A percentile compares a stretch with the other conserved stretches of the same genome.
phyloP scores from a whole-genome alignment of 2,113 vertebrate genomes.

The Hypanus sabinus region DNA sequence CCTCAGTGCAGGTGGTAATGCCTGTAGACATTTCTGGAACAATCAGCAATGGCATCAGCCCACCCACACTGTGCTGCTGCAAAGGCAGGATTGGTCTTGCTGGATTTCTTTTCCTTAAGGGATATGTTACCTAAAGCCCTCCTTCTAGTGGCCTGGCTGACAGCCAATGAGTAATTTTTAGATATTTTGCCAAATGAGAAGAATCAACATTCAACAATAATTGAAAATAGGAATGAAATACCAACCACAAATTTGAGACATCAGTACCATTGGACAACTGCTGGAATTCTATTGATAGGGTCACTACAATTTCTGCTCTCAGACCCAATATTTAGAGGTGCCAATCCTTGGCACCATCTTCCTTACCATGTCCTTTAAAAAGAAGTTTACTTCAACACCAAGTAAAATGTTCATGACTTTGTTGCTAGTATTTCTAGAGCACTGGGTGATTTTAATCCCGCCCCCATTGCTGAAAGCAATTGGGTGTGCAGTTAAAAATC shows the following conservation, averaged over 20 bases:
- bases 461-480: not conserved
- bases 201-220: not conserved
- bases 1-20: not conserved
- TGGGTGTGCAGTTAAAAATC: not conserved
- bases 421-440: not conserved
- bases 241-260: not conserved
- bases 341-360: not conserved
- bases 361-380: not conserved
- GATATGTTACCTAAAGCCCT: not conserved
- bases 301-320: not conserved
- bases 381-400: not conserved
- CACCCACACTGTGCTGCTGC: not conserved
- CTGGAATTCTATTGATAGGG: not conserved
- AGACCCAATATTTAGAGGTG: not conserved
- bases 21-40: not conserved
- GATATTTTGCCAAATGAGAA: not conserved
- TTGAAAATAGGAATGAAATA: not conserved
- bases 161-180: not conserved
- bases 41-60: not conserved
- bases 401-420: not conserved
- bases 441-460: not conserved
- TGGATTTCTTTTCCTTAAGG: not conserved
- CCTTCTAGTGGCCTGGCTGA: conserved; percentile 21
- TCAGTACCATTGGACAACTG: not conserved
- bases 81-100: conserved; percentile 14